Evolutionary conservation across 2,888 invertebrate species (phyloP).

Genomic region (Scaptomyza caliginosa): DNA sequence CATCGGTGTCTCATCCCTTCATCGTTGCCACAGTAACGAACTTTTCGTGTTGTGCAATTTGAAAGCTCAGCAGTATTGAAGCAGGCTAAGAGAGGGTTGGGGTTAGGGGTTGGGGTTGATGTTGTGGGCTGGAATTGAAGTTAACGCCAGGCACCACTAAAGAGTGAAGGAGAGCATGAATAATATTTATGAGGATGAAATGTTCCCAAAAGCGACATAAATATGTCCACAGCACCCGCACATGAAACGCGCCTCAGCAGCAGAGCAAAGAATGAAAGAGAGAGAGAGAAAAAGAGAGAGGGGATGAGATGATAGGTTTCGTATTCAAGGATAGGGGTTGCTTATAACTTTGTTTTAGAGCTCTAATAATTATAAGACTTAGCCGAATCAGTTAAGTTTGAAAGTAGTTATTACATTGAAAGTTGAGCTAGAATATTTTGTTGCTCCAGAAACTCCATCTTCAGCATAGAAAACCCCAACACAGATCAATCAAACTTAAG

Average conservation of each 20-base stretch:
- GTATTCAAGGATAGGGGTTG: slow-evolving; percentile 33
- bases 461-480: slow-evolving; percentile 6
- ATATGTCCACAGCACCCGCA: slow-evolving; percentile 83
- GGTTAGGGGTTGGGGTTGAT: slow-evolving; percentile 8
- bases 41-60: slow-evolving; percentile 66
- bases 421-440: not conserved
- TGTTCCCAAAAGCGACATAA: slow-evolving; percentile 83
- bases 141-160: slow-evolving; percentile 31
- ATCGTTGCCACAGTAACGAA: slow-evolving; percentile 61
- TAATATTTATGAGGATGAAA: slow-evolving; percentile 83
- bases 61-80: slow-evolving; percentile 74
- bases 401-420: not conserved
- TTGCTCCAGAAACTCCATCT: not conserved
- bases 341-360: slow-evolving; percentile 11
- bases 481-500: slow-evolving; percentile 46
- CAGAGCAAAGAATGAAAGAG: slow-evolving; percentile 1
- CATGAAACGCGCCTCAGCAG: slow-evolving; percentile 70
- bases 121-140: slow-evolving; percentile 7
- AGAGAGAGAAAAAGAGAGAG: not conserved
- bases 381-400: not conserved
- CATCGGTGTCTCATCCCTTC: slow-evolving; percentile 2
- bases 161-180: slow-evolving; percentile 77
- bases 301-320: not conserved
- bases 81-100: slow-evolving; percentile 3
- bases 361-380: slow-evolving; percentile 18